A percentile compares a stretch with the other conserved stretches of the same genome.
Evolutionary conservation across 2,113 vertebrate species (phyloP).

Genomic region (Sclerurus mexicanus): DNA sequence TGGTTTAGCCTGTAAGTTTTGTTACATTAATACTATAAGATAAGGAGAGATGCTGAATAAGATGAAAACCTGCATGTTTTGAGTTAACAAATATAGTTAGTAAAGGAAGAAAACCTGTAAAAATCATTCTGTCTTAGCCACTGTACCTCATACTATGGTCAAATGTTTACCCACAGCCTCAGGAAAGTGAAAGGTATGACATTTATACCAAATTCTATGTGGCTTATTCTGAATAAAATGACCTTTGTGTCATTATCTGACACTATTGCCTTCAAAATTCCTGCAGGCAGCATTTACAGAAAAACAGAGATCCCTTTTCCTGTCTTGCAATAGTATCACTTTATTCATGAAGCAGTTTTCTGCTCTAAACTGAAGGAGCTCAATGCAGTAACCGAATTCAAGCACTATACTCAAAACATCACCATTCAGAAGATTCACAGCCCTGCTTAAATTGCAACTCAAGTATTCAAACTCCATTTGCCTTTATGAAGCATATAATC

Average conservation of each 20-base stretch:
- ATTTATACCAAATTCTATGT: not conserved
- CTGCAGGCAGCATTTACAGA: not conserved
- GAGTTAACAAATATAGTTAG: not conserved
- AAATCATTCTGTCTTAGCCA: not conserved
- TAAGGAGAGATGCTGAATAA: not conserved
- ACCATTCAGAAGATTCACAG: not conserved
- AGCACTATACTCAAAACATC: not conserved
- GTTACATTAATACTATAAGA: not conserved
- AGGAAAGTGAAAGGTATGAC: not conserved
- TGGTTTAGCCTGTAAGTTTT: not conserved
- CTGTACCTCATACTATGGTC: not conserved
- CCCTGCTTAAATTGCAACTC: not conserved
- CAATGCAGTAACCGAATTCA: not conserved
- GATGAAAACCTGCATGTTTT: not conserved
- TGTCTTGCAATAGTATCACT: not conserved
- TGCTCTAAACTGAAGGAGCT: not conserved
- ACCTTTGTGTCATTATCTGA: not conserved
- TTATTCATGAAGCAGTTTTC: not conserved
- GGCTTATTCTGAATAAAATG: slow-evolving; percentile 14
- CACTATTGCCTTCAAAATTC: not conserved
- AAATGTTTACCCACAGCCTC: not conserved
- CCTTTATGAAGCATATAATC: not conserved
- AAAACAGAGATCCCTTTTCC: not conserved
- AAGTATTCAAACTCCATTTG: not conserved
- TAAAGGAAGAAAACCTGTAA: slow-evolving; percentile 1